Base-by-base conservation (phyloP, 2,888 invertebrate genomes). In the Drosophila longiperda region DNA sequence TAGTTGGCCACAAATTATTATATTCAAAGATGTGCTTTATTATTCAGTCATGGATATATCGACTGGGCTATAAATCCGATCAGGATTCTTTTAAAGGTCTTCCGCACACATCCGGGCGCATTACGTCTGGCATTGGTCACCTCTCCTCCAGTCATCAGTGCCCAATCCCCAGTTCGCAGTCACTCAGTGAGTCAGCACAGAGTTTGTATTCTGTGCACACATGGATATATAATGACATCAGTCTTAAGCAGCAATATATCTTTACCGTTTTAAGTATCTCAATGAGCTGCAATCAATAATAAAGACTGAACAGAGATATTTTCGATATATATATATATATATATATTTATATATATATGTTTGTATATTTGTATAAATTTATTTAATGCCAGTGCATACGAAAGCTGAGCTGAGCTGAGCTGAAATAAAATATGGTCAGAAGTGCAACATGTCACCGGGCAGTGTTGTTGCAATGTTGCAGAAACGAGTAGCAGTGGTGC, bases 381-480 rank as follows among this genome's bases (percentile, higher is more conserved):
- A 49, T 60, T 20, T 17, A 15, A 54, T 52, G 23, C 15, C 17
- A 11, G 33, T 33, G 70, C 59, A 63, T 34, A 36, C 57, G 52
- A 74, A 62, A 57, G 53, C 36, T 42, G 45, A 67, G 42, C 34
- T 48, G 45, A 67, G 42, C 32, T 53, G 45, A 75, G 54, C 52
- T 45, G 65, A 59, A 75, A 75, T 69, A 75, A 75, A 75, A 75
- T 76, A 70, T 75, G 62, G 62, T 70, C 62, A 45, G 40, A 53
- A 65, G 70, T 53, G 70, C 55, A 62, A 54, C 65, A 65, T 75
- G 69, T 76, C 76, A 70, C 55, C 12, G 26, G 15, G 12, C 36
- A 29, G 26, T 38, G 26, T 36, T 36, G 26, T n/a, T 48, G 49
- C 38, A 59, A 65, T 49, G 63, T 54, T 68, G 63, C 29, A 38